Evolutionary conservation across 2,888 invertebrate species (phyloP).

Genomic region (Synanthedon tipuliformis): DNA sequence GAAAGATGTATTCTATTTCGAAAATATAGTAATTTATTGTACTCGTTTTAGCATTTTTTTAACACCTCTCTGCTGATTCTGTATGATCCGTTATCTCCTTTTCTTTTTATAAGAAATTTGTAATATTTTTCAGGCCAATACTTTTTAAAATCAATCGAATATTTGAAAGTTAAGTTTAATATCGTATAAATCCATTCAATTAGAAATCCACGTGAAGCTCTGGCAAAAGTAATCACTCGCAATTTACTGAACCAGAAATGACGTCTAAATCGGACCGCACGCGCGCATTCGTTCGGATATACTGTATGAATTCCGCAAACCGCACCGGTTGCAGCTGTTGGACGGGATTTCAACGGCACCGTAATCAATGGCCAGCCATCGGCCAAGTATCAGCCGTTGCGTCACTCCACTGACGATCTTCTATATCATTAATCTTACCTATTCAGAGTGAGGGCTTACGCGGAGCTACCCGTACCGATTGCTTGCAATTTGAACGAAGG

Average conservation of each 20-base stretch:
- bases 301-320: conserved; percentile 5
- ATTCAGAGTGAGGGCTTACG: conserved; percentile 39
- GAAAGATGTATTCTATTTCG: no score
- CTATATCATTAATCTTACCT: conserved; percentile 50
- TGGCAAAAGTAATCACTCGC: conserved; percentile 20
- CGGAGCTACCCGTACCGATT: conserved; percentile 10
- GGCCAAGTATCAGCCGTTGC: conserved; percentile 22
- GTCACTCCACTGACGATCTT: conserved; percentile 29
- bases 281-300: conserved; percentile 1
- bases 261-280: conserved; percentile 9
- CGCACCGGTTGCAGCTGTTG: conserved; percentile 4
- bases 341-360: conserved; percentile 8
- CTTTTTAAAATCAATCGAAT: background rate
- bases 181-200: conserved; percentile 7
- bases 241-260: conserved; percentile 22
- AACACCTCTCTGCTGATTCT: no score
- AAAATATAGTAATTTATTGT: no score
- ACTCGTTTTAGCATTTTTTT: no score
- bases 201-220: conserved; percentile 20
- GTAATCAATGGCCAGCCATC: conserved; percentile 28
- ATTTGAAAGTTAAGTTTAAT: conserved; percentile 3
- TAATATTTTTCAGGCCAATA: no score
- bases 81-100: no score
- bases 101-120: no score
- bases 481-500: conserved; percentile 41